These are phyloP conservation scores for Lasioglossum marginatum DNA, from an alignment of 2,888 invertebrate genomes.

Conservation along the genomic window DNA sequence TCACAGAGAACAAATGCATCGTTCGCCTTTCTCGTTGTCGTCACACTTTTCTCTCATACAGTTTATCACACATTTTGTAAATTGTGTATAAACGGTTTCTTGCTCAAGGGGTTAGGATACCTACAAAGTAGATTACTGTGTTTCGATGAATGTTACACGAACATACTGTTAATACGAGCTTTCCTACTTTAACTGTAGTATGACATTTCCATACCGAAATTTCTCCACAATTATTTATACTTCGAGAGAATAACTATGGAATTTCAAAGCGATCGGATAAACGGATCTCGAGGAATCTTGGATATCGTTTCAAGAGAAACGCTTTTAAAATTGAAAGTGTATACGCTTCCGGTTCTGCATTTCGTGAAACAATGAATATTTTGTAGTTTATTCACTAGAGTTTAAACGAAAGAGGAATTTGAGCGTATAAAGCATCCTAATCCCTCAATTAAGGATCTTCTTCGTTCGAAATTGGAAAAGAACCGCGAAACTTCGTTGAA, in stretches of 20 bases:
- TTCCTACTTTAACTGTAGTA: not conserved
- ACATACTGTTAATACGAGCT: not conserved
- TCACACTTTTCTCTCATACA: not conserved
- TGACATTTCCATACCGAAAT: not conserved
- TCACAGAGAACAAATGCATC: not conserved
- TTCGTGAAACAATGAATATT: not conserved
- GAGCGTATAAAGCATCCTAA: not conserved
- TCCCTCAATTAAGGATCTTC: not conserved
- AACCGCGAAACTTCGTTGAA: not conserved
- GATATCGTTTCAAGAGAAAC: not conserved
- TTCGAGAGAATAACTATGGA: not conserved
- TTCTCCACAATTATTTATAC: not conserved
- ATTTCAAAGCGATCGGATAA: not conserved
- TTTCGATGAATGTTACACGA: not conserved
- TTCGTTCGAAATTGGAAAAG: not conserved
- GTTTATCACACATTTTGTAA: not conserved
- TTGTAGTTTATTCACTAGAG: not conserved
- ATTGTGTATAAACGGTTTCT: not conserved
- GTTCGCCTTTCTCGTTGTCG: not conserved
- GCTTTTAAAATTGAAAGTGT: not conserved
- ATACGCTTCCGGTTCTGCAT: not conserved
- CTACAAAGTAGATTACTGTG: not conserved
- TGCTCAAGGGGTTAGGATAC: not conserved
- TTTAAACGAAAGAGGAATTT: not conserved
- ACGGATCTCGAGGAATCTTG: not conserved